Conservation (phyloP, 1,140 invertebrate genomes). For the Aporrectodea caliginosa region DNA sequence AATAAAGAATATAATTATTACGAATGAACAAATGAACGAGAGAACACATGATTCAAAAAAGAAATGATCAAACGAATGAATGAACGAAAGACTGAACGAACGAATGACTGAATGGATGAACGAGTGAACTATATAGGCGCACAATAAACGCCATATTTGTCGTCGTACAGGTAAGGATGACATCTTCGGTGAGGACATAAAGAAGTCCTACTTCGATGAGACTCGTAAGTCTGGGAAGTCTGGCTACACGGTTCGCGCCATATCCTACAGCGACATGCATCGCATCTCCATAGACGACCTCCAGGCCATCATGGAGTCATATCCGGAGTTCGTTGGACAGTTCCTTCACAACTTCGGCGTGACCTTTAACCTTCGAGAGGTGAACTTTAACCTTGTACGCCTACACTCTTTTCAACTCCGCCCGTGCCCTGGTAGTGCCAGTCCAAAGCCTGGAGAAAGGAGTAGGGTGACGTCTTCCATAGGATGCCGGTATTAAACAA, state of each 20-base stretch:
- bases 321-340: slow-evolving; percentile 53
- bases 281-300: slow-evolving; percentile 53
- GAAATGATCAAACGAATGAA: too few species aligned
- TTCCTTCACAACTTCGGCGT: slow-evolving; percentile 52
- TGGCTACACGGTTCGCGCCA: slow-evolving; percentile 81
- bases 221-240: slow-evolving; percentile 71
- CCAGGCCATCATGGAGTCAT: slow-evolving; percentile 49
- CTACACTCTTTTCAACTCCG: too few species aligned
- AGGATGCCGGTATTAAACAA: background rate
- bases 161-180: slow-evolving; percentile 61
- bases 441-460: too few species aligned
- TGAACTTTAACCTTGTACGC: too few species aligned
- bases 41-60: too few species aligned
- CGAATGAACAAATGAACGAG: too few species aligned
- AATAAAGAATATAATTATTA: too few species aligned
- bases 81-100: too few species aligned
- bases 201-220: slow-evolving; percentile 59
- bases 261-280: slow-evolving; percentile 55
- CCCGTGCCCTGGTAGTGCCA: too few species aligned
- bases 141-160: too few species aligned
- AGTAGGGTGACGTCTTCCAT: background rate
- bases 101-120: too few species aligned
- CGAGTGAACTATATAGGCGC: too few species aligned
- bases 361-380: slow-evolving; percentile 49
- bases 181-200: slow-evolving; percentile 94